Evolutionary conservation across 1,140 invertebrate genomes (phyloP), one percentile per base, ranked within the genome.

Genomic region (Eriocheir sinensis): DNA sequence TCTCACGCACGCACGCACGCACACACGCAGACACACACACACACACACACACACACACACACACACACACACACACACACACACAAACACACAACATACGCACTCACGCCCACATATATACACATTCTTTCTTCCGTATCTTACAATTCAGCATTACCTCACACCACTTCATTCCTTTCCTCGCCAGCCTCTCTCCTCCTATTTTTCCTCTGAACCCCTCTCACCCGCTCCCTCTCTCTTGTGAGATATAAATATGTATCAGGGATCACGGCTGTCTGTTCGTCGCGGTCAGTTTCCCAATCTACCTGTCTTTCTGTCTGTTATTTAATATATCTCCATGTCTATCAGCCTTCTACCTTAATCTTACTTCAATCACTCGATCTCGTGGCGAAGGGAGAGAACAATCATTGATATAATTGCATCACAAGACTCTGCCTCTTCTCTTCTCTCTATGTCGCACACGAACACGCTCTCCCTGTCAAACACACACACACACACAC

Each of bases 221-320:
- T 21, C 1, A 21, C 60, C 60, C n/a, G 1, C 60, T 72, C 12
- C 60, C n/a, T 72, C 60, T n/a, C 60, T 72, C 21, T n/a, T 72
- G 21, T n/a, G 21, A 21, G 60, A 6, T 72, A 72, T 72, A 72
- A 72, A 72, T 72, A 72, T 72, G 60, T 72, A 72, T 72, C 60
- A 72, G 60, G 60, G 60, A 72, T 4, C 21, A 21, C 60, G 60
- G 60, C 60, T n/a, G 60, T 72, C 60, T 72, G 60, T 72, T 72
- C 60, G 60, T 72, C 60, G 60, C 60, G 60, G 60, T 72, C 60
- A 72, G 60, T n/a, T 72, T 27, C 60, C 27, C n/a, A 72, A 72
- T 72, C 60, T 72, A 72, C n/a, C 48, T 53, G 48, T 53, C 60
- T 72, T 72, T 72, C 60, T 72, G 60, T 72, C 60, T 72, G 60